Evolutionary conservation across 2,888 invertebrate species (phyloP).

Genomic region (Xylocampa areola): DNA sequence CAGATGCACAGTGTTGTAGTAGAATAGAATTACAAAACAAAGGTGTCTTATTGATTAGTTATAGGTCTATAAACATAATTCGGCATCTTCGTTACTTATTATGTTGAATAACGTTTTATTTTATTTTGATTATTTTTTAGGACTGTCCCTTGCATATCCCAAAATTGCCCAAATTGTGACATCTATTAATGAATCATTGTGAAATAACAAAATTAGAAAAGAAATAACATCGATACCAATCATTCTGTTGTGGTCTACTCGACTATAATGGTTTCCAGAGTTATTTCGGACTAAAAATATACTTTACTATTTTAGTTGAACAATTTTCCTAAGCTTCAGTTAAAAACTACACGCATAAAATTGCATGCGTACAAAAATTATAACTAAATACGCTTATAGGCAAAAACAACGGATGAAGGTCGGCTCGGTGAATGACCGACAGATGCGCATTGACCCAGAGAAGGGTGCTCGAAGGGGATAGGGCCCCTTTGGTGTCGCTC

Average conservation of each 20-base stretch:
- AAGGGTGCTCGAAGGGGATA: constrained; percentile 89
- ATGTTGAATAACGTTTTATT: too few relatives aligned
- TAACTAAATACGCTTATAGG: constrained; percentile 46
- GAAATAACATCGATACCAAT: too few relatives aligned
- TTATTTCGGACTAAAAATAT: neutral
- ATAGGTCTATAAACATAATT: neutral
- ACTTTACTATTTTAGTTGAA: neutral
- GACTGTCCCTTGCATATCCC: too few relatives aligned
- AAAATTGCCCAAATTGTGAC: too few relatives aligned
- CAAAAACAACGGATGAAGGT: constrained; percentile 63
- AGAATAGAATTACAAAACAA: neutral
- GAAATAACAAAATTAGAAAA: too few relatives aligned
- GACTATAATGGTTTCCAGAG: constrained; percentile 3
- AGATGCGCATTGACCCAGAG: constrained; percentile 86
- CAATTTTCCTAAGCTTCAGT: neutral
- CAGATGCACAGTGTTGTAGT: neutral
- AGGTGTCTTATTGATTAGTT: neutral
- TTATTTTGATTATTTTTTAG: too few relatives aligned
- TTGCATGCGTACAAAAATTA: constrained; percentile 20
- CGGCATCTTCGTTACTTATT: too few relatives aligned
- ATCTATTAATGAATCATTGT: too few relatives aligned
- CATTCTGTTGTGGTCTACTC: constrained; percentile 7
- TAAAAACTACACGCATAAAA: constrained; percentile 5
- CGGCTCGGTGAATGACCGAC: constrained; percentile 78
- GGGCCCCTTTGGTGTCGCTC: constrained; percentile 88